These are phyloP conservation scores for Athalia circularis DNA, from an alignment of 2,888 invertebrate species.

Conservation along the genomic window DNA sequence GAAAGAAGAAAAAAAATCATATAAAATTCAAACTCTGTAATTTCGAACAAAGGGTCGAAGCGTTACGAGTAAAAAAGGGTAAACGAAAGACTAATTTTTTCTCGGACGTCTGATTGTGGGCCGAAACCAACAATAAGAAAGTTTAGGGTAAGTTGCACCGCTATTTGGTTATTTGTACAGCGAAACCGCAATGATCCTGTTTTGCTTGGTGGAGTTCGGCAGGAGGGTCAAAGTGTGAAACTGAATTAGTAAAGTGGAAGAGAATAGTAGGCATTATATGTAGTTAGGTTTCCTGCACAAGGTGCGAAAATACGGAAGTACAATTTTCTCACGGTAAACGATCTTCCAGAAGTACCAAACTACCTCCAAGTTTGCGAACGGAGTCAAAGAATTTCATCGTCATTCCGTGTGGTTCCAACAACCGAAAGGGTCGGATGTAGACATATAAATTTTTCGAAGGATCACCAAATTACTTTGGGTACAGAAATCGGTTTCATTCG, in stretches of 20 bases:
- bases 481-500: neutral
- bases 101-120: too few relatives aligned
- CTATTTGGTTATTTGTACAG: neutral
- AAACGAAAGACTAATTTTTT: too few relatives aligned
- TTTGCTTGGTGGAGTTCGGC: neutral
- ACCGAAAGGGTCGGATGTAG: neutral
- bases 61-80: too few relatives aligned
- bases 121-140: too few relatives aligned
- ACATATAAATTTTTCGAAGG: neutral
- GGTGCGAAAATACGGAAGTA: neutral
- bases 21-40: too few relatives aligned
- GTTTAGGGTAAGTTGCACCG: constrained; percentile 7
- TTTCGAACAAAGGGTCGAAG: too few relatives aligned
- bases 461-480: constrained; percentile 5
- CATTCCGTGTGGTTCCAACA: neutral
- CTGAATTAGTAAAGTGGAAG: neutral
- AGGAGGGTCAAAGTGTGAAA: neutral
- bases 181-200: constrained; percentile 20
- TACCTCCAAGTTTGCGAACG: too few relatives aligned
- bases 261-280: neutral
- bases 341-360: too few relatives aligned
- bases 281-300: too few relatives aligned
- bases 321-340: neutral
- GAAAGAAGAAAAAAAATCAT: too few relatives aligned
- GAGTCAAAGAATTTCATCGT: too few relatives aligned